Evolutionary conservation across 2,888 invertebrate species (phyloP).

Genomic region (Leucozona laternaria): DNA sequence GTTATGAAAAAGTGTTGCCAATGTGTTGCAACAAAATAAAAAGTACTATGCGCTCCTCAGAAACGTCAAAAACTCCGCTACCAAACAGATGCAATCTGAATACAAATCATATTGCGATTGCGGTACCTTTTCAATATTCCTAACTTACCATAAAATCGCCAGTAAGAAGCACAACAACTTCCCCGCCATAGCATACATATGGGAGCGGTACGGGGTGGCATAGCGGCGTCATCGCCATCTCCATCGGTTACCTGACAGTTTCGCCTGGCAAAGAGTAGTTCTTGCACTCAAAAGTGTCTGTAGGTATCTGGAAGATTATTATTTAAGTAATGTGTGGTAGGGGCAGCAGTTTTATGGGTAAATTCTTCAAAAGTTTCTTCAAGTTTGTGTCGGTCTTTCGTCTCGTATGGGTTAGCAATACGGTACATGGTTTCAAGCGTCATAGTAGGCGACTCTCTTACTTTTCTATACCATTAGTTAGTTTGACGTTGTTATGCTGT

Average conservation of each 20-base stretch:
- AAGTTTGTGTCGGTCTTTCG: constrained; percentile 64
- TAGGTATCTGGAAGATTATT: background rate
- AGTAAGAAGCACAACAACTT: constrained; percentile 50
- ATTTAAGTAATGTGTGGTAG: constrained; percentile 36
- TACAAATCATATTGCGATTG: constrained; percentile 61
- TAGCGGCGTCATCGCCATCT: background rate
- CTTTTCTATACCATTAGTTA: constrained; percentile 46
- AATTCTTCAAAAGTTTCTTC: constrained; percentile 71
- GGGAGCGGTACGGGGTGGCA: background rate
- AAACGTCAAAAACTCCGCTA: constrained; percentile 43
- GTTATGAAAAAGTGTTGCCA: constrained; percentile 16
- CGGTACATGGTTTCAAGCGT: constrained; percentile 23
- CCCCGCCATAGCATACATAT: constrained; percentile 23
- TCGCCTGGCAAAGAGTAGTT: constrained; percentile 29
- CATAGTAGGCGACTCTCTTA: constrained; percentile 20
- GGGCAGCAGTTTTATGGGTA: constrained; percentile 59
- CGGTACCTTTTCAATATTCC: constrained; percentile 62
- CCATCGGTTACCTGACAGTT: background rate
- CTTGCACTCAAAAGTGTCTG: constrained; percentile 19
- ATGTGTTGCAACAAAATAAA: background rate
- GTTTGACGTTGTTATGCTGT: constrained; percentile 55
- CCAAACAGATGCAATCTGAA: constrained; percentile 56
- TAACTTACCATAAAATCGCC: constrained; percentile 64
- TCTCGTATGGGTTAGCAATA: constrained; percentile 43
- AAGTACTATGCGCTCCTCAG: background rate